These are phyloP conservation scores for Drosophila trichaetosa DNA, from an alignment of 2,888 invertebrate genomes.

Conservation along the genomic window DNA sequence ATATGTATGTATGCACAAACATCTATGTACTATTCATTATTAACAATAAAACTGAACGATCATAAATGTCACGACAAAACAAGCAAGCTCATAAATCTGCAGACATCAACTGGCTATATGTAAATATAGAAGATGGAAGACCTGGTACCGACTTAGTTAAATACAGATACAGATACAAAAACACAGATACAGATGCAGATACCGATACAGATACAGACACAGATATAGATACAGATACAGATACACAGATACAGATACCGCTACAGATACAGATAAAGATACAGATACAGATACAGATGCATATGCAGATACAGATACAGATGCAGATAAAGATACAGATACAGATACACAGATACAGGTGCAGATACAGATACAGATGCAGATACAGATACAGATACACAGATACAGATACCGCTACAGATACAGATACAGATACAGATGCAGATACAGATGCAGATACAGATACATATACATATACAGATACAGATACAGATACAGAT, in stretches of 20 bases:
- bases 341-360: not conserved
- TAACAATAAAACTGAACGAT: constrained; percentile 55
- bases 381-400: not conserved
- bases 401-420: not conserved
- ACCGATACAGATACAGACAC: not conserved
- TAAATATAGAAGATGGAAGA: constrained; percentile 45
- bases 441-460: not conserved
- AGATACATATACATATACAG: not conserved
- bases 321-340: not conserved
- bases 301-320: not conserved
- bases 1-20: not conserved
- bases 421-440: not conserved
- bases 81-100: constrained; percentile 44
- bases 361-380: too few species aligned
- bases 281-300: not conserved
- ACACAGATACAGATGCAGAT: not conserved
- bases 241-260: too few species aligned
- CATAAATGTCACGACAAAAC: constrained; percentile 49
- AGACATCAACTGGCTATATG: constrained; percentile 23
- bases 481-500: not conserved
- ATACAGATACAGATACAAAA: not conserved
- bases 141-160: constrained; percentile 43
- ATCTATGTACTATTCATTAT: constrained; percentile 30
- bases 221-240: not conserved
- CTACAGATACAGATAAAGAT: not conserved